Conservation (phyloP, 2,797 vertebrate genomes). For the Mus spretus region DNA sequence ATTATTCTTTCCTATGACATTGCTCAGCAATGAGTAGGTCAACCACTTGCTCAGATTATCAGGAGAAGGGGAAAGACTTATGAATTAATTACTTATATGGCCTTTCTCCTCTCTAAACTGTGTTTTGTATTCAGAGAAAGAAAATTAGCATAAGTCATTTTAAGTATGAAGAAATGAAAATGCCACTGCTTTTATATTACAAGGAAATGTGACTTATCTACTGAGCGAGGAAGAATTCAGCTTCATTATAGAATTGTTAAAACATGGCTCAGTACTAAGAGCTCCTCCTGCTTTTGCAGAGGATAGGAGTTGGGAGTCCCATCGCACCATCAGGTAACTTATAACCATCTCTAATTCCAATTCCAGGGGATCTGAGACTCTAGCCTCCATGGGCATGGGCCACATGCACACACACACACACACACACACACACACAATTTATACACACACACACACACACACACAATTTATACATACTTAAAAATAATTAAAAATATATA, state of each 20-base stretch:
- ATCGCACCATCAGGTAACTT: neutral
- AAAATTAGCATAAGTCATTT: neutral
- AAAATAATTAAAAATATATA: slow-evolving; percentile 18
- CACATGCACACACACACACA: too few relatives aligned
- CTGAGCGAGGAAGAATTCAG: neutral
- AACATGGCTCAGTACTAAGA: neutral
- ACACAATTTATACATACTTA: neutral
- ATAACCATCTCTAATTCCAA: neutral
- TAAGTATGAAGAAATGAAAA: slow-evolving; percentile 45
- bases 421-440: neutral
- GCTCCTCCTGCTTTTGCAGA: neutral
- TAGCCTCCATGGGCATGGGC: neutral
- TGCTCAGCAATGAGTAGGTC: neutral
- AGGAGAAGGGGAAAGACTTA: neutral
- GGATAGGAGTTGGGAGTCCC: neutral
- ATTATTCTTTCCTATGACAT: neutral
- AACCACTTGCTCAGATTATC: neutral
- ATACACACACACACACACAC: neutral
- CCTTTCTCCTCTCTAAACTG: neutral
- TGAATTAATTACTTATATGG: neutral
- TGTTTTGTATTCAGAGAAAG: neutral
- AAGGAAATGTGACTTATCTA: neutral
- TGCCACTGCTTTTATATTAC: neutral
- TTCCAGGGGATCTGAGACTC: neutral
- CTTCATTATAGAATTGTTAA: neutral